Base-by-base conservation (phyloP, 2,888 invertebrate species). In the Dynastes grantii region DNA sequence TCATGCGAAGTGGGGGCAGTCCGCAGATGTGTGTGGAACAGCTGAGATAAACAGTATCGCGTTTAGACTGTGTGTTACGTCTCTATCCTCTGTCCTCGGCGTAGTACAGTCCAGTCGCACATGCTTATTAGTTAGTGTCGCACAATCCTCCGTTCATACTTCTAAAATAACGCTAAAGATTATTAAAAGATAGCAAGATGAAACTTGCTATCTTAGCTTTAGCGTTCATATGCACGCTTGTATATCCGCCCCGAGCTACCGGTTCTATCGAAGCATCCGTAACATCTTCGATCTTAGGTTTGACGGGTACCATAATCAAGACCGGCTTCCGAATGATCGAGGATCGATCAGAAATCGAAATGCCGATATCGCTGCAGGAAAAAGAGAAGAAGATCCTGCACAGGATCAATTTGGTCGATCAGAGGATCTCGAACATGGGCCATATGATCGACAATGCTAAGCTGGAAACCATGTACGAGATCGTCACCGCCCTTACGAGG, bases 401-500 rank as follows among this genome's bases (percentile, higher is more conserved):
- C 13, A 76, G 45, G 9, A 67, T 76, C 9, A 32, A 37, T 6
- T n/a, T 22, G 22, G 16, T 76, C 5, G 58, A 76, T 45, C 55
- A 40, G 29, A 67, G 70, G 37, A 51, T 76, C n/a, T 16, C 32
- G 11, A 32, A 61, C 8, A 68, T 58, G 27, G 70, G 67, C 13
- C 64, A 78, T 16, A 6, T 53, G 73, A 40, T 64, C 3, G 53
- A 29, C 13, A 53, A 45, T 40, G 45, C 68, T 5, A 76, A 71
- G 37, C 27, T 58, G 16, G 67, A 83, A 22, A 84, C 85, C 2
- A 82, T 87, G 61, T 80, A 83, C 40, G 80, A 80, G 40, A 80
- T 89, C n/a, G 83, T 88, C 63, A 83, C 83, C 16, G 83, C 81
- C 45, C 82, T 89, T 1, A 87, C 88, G 2, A 85, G 90, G 71